Conservation (phyloP, 1,140 invertebrate species). For the Drosophila serrata region DNA sequence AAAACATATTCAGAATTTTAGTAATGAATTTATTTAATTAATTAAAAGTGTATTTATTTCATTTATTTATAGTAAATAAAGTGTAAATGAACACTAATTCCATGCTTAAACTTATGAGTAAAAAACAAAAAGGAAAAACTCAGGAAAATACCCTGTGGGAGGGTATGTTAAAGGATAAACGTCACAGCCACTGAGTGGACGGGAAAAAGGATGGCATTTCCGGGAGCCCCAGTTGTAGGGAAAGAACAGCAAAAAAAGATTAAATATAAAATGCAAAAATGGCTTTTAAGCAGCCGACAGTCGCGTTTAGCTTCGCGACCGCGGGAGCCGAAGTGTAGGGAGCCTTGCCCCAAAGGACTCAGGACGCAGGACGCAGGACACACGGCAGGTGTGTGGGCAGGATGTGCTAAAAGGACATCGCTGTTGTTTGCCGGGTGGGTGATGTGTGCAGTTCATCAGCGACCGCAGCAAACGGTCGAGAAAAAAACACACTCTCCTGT, state of each 20-base stretch:
- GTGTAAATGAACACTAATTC: too few species aligned
- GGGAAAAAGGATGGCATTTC: conserved; percentile 4
- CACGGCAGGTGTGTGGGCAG: conserved; percentile 32
- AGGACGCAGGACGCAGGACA: conserved; percentile 35
- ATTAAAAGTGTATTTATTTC: too few species aligned
- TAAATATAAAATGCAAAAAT: conserved; percentile 82
- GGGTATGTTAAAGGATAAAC: conserved; percentile 38
- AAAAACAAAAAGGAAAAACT: too few species aligned
- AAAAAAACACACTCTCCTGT: conserved; percentile 7
- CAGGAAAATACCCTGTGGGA: not conserved
- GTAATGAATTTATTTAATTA: too few species aligned
- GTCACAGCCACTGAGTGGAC: conserved; percentile 3
- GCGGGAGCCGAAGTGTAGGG: too few species aligned
- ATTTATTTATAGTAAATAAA: too few species aligned
- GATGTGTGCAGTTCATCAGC: conserved; percentile 77
- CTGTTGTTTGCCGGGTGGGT: conserved; percentile 51
- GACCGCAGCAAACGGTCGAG: conserved; percentile 68
- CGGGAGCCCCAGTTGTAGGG: not conserved
- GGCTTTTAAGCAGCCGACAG: conserved; percentile 78
- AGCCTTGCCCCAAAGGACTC: conserved; percentile 3
- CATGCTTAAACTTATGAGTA: too few species aligned
- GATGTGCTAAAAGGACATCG: conserved; percentile 75
- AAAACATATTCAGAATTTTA: too few species aligned
- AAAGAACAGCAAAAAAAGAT: conserved; percentile 52
- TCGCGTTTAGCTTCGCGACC: conserved; percentile 59